Base-by-base conservation (phyloP, 2,113 vertebrate species). In the Ctenomys sociabilis region DNA sequence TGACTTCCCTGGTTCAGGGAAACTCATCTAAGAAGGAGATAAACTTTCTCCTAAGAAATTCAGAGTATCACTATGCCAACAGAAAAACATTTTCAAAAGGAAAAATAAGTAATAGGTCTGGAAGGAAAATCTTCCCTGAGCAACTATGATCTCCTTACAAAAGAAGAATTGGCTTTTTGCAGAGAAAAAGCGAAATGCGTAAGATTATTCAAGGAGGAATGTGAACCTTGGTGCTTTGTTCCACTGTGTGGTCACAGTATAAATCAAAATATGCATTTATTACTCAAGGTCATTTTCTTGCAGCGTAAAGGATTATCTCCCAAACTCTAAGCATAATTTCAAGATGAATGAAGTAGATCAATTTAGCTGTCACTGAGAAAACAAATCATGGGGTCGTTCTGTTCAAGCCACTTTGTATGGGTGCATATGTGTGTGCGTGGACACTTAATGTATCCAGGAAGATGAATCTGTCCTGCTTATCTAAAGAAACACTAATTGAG, bases 21-120 rank as follows among this genome's bases (percentile, higher is more conserved):
- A 93, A 95, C 28, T 77, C 43, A 43, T 97, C 75, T n/a, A n/a
- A 59, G 49, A 26, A 91, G 73, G 59, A 94, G 9, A 59, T 0
- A 94, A 22, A 86, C 10, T 97, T 77, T 32, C 88, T 84, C 77
- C 37, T 91, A 88, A 97, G 64, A 49, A 95, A 97, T 91, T 96
- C 95, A 85, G 84, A 88, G 91, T 73, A 95, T 97, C 94, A 95
- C 92, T n/a, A 88, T 86, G 90, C 90, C 93, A 96, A 93, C 92
- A 90, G 94, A 91, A 89, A 98, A 94, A 70, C 91, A 97, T 91
- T 95, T 97, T 95, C 97, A 96, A 89, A 90, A 82, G 93, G 78
- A 97, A 94, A 95, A 98, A 94, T 52, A 97, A 89, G 92, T 57
- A 96, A 97, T 52, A 52, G 49, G 73, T 28, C 81, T 91, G 90